Conservation (phyloP, 2,888 invertebrate species). For the Hyppa rectilinea region DNA sequence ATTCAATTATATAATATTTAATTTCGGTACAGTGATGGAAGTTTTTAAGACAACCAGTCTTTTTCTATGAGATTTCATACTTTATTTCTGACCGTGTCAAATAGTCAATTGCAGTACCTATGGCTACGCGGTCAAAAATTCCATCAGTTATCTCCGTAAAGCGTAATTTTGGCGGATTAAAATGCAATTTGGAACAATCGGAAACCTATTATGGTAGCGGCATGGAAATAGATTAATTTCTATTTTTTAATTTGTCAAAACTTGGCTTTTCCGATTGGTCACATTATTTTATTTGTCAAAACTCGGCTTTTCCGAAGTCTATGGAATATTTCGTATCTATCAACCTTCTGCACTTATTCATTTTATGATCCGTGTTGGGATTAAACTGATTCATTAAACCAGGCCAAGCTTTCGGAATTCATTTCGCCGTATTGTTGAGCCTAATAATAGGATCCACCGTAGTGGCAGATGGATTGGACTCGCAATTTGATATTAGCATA, state of each 20-base stretch:
- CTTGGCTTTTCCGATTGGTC: no score
- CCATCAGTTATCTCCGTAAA: neutral
- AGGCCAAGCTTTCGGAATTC: constrained; percentile 19
- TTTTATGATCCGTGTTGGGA: constrained; percentile 18
- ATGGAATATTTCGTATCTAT: no score
- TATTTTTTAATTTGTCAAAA: no score
- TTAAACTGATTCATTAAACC: constrained; percentile 34
- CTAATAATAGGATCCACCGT: constrained; percentile 32
- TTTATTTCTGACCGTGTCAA: no score
- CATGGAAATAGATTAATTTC: no score
- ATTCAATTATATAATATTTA: no score
- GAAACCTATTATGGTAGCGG: no score
- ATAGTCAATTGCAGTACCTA: neutral
- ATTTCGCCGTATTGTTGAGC: constrained; percentile 39
- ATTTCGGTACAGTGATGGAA: no score
- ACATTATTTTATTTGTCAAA: neutral
- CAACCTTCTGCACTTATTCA: constrained; percentile 3
- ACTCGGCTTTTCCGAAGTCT: neutral
- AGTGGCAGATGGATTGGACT: constrained; percentile 19
- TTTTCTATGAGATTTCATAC: no score
- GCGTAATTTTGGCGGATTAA: no score
- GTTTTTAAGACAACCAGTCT: no score
- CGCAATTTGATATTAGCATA: constrained; percentile 22
- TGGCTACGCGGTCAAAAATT: neutral
- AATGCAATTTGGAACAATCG: no score